Conservation (phyloP, 2,797 vertebrate species). For the Pipistrellus nathusii region DNA sequence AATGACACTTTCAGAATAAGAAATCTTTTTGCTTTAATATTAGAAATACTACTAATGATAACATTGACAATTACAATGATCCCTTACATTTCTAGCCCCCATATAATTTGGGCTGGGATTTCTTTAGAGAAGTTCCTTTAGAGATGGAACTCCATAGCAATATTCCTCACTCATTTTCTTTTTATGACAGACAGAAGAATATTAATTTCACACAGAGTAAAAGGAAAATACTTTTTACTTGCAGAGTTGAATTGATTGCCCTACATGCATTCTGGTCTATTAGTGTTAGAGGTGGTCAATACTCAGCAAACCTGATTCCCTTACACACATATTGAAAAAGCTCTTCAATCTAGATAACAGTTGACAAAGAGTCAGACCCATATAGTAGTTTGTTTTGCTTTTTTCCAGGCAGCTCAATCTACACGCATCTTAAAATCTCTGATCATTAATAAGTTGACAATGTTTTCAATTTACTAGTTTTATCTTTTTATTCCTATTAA, state of each 20-base stretch:
- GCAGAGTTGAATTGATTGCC: background rate
- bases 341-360: background rate
- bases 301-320: background rate
- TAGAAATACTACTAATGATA: background rate
- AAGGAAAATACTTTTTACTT: background rate
- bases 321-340: background rate
- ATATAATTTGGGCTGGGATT: background rate
- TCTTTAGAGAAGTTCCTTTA: constrained; percentile 9
- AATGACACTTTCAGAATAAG: constrained; percentile 1
- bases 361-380: background rate
- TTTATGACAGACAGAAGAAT: background rate
- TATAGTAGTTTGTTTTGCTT: background rate
- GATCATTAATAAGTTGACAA: constrained; percentile 30
- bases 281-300: background rate
- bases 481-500: background rate
- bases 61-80: background rate
- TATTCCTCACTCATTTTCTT: constrained; percentile 1
- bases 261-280: background rate
- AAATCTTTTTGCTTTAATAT: constrained; percentile 7
- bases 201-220: background rate
- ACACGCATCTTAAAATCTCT: background rate
- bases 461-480: constrained; percentile 20
- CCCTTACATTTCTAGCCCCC: background rate
- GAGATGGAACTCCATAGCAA: background rate
- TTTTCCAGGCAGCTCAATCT: background rate